Percentiles rank a stretch among this genome's conserved stretches.
These are phyloP conservation scores for Perdix hodgsoniae DNA, from an alignment of 2,797 vertebrate genomes.

Conservation along the genomic window DNA sequence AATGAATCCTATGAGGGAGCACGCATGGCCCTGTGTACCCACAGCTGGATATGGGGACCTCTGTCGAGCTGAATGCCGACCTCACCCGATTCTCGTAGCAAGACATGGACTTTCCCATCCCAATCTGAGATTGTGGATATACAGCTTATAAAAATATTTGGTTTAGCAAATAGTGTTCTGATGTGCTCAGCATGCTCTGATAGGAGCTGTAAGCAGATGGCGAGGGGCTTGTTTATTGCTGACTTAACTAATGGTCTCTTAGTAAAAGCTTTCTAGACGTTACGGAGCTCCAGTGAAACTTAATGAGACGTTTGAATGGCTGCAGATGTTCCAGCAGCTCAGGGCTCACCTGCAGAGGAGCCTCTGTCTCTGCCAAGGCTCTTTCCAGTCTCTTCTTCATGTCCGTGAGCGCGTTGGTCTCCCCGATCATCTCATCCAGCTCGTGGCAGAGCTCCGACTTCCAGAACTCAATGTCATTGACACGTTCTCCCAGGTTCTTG, in stretches of 20 bases:
- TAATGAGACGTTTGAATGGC: conserved; percentile 5
- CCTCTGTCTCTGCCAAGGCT: conserved; percentile 88
- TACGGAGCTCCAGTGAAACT: not conserved
- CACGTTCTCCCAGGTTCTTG: conserved; percentile 88
- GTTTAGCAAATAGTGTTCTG: conserved; percentile 2
- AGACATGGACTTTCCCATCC: not conserved
- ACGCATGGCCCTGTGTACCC: not conserved
- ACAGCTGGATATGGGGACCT: not conserved
- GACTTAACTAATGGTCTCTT: conserved; percentile 66
- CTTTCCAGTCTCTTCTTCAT: conserved; percentile 90
- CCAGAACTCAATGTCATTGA: conserved; percentile 93
- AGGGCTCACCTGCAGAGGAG: conserved; percentile 89
- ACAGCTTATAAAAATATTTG: not conserved
- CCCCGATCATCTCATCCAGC: conserved; percentile 91
- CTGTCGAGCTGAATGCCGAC: not conserved
- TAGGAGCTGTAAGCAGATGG: not conserved
- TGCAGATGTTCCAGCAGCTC: not conserved
- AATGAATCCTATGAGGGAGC: not conserved
- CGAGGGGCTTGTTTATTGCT: conserved; percentile 18
- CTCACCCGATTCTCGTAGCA: fast-evolving
- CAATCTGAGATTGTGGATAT: not conserved
- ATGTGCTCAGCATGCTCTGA: not conserved
- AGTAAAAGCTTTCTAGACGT: conserved; percentile 31
- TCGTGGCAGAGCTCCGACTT: conserved; percentile 91
- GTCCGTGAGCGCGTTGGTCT: conserved; percentile 87